Evolutionary conservation across 2,797 vertebrate species (phyloP).

Genomic region (Tamandua tetradactyla): DNA sequence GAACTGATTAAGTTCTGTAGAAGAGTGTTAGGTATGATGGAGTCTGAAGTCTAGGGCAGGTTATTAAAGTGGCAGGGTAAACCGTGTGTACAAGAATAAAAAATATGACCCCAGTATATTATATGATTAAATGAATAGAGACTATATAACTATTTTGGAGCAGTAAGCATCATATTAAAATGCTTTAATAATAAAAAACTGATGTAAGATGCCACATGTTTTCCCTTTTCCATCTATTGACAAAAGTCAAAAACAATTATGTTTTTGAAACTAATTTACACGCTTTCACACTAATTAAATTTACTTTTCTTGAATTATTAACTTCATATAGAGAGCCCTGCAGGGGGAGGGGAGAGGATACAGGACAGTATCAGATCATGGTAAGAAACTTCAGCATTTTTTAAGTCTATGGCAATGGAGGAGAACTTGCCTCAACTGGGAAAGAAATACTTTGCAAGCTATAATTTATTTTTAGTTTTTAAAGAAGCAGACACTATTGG

Average conservation of each 20-base stretch:
- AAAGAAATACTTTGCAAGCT: constrained; percentile 15
- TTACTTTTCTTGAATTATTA: constrained; percentile 65
- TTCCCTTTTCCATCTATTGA: neutral
- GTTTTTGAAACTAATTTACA: neutral
- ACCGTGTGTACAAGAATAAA: neutral
- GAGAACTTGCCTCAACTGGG: neutral
- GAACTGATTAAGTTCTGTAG: neutral
- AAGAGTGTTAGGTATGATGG: neutral
- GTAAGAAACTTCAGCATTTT: constrained; percentile 77
- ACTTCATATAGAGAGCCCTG: constrained; percentile 84
- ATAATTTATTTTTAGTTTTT: constrained; percentile 42
- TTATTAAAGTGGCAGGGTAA: neutral
- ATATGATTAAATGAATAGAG: neutral
- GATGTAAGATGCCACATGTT: neutral
- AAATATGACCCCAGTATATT: neutral
- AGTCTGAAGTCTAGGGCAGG: neutral
- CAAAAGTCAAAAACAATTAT: neutral
- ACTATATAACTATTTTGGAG: neutral
- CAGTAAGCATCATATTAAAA: neutral
- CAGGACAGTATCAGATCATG: constrained; percentile 78
- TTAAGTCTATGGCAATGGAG: constrained; percentile 45
- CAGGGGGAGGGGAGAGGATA: constrained; percentile 71
- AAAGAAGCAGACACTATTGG: neutral
- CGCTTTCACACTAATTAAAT: constrained; percentile 48
- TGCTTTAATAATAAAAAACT: neutral